A percentile compares a stretch with the other conserved stretches of the same genome.
phyloP scores from a whole-genome alignment of 2,113 vertebrate species.

The Ranitomeya imitator region DNA sequence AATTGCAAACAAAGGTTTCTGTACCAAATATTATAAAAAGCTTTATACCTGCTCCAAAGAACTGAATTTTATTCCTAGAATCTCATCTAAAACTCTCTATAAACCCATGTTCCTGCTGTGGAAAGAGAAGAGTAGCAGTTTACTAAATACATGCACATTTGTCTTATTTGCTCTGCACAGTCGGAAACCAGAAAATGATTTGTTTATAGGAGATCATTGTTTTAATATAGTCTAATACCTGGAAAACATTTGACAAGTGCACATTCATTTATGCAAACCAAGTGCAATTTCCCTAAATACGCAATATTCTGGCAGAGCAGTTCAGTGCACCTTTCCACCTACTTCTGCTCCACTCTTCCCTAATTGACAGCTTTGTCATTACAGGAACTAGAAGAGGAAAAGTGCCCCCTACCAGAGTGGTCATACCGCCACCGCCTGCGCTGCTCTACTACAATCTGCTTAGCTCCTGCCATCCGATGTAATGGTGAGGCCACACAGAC shows the following conservation, averaged over 20 bases:
- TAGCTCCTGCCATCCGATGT: too few relatives aligned
- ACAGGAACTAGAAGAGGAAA: too few relatives aligned
- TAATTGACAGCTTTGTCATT: too few relatives aligned
- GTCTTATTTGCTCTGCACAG: background rate
- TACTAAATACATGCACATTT: background rate
- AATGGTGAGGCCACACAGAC: too few relatives aligned
- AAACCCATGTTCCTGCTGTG: background rate
- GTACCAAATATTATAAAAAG: background rate
- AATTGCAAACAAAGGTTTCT: too few relatives aligned
- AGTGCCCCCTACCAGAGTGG: too few relatives aligned
- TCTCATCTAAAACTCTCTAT: background rate
- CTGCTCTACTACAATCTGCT: too few relatives aligned
- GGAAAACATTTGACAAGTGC: slow-evolving; percentile 14
- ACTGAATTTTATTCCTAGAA: background rate
- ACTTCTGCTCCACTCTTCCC: background rate
- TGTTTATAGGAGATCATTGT: slow-evolving; percentile 15
- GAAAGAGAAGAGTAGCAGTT: background rate
- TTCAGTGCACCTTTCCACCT: background rate
- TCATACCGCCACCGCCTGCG: too few relatives aligned
- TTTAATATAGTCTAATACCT: slow-evolving; percentile 1
- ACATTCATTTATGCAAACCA: slow-evolving; percentile 19
- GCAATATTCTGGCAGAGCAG: background rate
- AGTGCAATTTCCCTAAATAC: background rate
- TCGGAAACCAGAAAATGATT: slow-evolving; percentile 14
- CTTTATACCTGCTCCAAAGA: background rate